These are phyloP conservation scores for Proisotoma minuta DNA, from an alignment of 2,888 invertebrate species.

Conservation along the genomic window DNA sequence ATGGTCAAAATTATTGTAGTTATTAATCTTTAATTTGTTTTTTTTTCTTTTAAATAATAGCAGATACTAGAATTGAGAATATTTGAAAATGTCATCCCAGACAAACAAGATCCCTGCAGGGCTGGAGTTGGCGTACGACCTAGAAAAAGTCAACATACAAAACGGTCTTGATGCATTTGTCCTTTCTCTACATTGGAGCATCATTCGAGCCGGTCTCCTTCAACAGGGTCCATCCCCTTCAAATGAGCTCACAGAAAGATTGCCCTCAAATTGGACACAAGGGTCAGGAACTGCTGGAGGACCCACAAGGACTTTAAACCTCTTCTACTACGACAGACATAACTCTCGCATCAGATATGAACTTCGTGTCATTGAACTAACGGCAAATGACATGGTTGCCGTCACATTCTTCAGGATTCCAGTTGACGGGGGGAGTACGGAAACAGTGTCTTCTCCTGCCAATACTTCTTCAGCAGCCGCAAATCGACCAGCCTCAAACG, in stretches of 20 bases:
- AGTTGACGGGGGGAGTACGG: constrained; percentile 7
- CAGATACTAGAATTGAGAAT: too few species aligned
- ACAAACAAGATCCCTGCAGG: constrained; percentile 31
- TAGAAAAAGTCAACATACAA: constrained; percentile 29
- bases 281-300: constrained; percentile 8
- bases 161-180: constrained; percentile 34
- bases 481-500: neutral
- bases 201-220: constrained; percentile 38
- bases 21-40: too few species aligned
- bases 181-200: constrained; percentile 39
- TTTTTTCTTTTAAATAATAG: too few species aligned
- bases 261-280: constrained; percentile 16
- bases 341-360: constrained; percentile 28
- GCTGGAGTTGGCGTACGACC: constrained; percentile 31
- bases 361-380: constrained; percentile 37
- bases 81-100: neutral
- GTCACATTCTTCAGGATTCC: constrained; percentile 23
- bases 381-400: constrained; percentile 30
- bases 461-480: neutral
- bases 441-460: neutral
- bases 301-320: constrained; percentile 10
- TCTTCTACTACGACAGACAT: constrained; percentile 31
- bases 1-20: too few species aligned
- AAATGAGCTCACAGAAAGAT: constrained; percentile 16
- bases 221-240: constrained; percentile 14